These are phyloP conservation scores for Slavum lentiscoides DNA, from an alignment of 2,888 invertebrate species.

Conservation along the genomic window DNA sequence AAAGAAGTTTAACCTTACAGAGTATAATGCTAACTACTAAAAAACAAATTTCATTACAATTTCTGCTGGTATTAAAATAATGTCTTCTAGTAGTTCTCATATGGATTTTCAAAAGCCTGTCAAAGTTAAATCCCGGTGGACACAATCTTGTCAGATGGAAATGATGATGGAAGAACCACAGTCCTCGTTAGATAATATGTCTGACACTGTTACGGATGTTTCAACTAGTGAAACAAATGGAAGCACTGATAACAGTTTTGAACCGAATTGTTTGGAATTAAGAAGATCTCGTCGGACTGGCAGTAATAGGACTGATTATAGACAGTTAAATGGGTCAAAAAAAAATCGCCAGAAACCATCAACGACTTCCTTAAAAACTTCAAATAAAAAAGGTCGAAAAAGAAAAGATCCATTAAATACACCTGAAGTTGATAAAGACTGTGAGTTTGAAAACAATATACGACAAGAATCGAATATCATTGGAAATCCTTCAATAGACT, in stretches of 20 bases:
- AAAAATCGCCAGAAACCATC: background rate
- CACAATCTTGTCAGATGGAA: constrained; percentile 75
- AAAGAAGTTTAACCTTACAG: background rate
- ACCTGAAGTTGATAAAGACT: background rate
- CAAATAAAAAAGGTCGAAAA: background rate
- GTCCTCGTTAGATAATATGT: constrained; percentile 38
- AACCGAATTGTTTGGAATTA: constrained; percentile 13
- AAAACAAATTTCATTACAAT: no score
- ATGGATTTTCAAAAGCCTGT: constrained; percentile 66
- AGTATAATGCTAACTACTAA: background rate
- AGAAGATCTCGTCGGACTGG: constrained; percentile 16
- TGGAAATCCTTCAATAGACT: background rate
- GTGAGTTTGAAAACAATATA: background rate
- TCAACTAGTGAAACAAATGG: constrained; percentile 37
- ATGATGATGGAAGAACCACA: constrained; percentile 61
- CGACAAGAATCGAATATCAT: constrained; percentile 2
- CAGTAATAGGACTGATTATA: constrained; percentile 8
- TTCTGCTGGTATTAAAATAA: background rate
- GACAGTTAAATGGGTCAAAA: constrained; percentile 9
- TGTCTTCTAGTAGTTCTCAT: constrained; percentile 22
- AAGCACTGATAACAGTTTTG: constrained; percentile 16
- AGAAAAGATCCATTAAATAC: background rate
- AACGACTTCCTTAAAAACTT: background rate
- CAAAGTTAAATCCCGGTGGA: constrained; percentile 79
- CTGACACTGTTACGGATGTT: constrained; percentile 20